Conservation (phyloP, 2,888 invertebrate species). For the Noctuana brunneofusca region DNA sequence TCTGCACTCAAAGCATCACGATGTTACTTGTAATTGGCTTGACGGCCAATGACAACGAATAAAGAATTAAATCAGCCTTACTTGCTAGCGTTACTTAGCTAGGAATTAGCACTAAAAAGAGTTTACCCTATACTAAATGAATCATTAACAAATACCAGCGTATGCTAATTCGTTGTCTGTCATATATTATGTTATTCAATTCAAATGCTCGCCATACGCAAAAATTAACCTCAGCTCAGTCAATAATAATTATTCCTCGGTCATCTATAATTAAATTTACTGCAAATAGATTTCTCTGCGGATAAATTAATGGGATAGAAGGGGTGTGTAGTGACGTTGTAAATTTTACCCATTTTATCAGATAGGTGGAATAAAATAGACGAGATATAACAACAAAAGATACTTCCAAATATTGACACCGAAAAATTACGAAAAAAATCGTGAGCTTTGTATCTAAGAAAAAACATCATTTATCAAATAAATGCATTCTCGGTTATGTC, state of each 20-base stretch:
- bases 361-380: constrained; percentile 58
- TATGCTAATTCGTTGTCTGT: constrained; percentile 49
- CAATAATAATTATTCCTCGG: no score
- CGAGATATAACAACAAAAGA: constrained; percentile 56
- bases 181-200: constrained; percentile 41
- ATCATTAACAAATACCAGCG: constrained; percentile 54
- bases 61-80: constrained; percentile 66
- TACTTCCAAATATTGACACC: constrained; percentile 62
- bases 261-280: no score
- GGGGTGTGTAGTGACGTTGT: not conserved
- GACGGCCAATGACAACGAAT: constrained; percentile 69
- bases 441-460: constrained; percentile 46
- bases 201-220: constrained; percentile 42
- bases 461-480: constrained; percentile 80
- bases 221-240: constrained; percentile 2
- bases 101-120: constrained; percentile 49
- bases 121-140: constrained; percentile 45
- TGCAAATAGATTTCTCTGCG: not conserved
- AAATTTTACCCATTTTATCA: constrained; percentile 49
- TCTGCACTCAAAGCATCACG: constrained; percentile 74
- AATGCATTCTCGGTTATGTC: constrained; percentile 77
- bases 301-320: not conserved
- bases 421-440: constrained; percentile 66
- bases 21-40: constrained; percentile 79
- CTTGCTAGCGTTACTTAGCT: constrained; percentile 51